phyloP scores from a whole-genome alignment of 2,888 invertebrate species.

The Thyatira batis region DNA sequence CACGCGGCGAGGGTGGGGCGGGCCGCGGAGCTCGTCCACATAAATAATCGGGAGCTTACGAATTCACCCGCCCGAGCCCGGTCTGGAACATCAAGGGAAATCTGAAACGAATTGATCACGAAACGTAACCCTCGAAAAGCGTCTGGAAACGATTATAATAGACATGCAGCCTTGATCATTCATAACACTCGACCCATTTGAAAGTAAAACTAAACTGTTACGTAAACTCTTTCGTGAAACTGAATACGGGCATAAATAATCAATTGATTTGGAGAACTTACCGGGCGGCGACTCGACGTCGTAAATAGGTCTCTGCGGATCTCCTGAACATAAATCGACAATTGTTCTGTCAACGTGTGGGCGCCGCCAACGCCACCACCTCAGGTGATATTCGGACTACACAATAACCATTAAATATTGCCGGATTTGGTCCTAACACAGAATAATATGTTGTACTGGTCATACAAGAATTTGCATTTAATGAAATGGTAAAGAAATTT shows the following conservation, averaged over 20 bases:
- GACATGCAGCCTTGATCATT: slow-evolving; percentile 17
- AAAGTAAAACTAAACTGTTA: background rate
- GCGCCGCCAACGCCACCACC: slow-evolving; percentile 40
- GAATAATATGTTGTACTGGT: no score
- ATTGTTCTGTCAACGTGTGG: slow-evolving; percentile 67
- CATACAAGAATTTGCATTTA: background rate
- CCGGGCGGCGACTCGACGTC: slow-evolving; percentile 37
- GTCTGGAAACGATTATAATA: slow-evolving; percentile 35
- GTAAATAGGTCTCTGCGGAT: slow-evolving; percentile 49
- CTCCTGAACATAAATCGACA: slow-evolving; percentile 60
- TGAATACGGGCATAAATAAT: slow-evolving; percentile 13
- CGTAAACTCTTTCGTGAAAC: background rate
- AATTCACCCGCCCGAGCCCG: slow-evolving; percentile 54
- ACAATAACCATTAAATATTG: slow-evolving; percentile 30
- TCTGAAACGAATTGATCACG: slow-evolving; percentile 60
- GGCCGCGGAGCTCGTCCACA: slow-evolving; percentile 53
- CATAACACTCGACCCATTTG: background rate
- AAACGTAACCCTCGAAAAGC: slow-evolving; percentile 54
- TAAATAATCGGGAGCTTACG: slow-evolving; percentile 76
- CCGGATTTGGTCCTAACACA: slow-evolving; percentile 9
- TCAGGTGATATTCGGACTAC: slow-evolving; percentile 31
- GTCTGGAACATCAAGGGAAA: slow-evolving; percentile 59
- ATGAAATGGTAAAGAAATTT: background rate
- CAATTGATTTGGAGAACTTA: slow-evolving; percentile 42
- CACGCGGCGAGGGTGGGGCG: slow-evolving; percentile 52